Base-by-base conservation (phyloP, 2,797 vertebrate genomes). In the Phalloptychus januarius region DNA sequence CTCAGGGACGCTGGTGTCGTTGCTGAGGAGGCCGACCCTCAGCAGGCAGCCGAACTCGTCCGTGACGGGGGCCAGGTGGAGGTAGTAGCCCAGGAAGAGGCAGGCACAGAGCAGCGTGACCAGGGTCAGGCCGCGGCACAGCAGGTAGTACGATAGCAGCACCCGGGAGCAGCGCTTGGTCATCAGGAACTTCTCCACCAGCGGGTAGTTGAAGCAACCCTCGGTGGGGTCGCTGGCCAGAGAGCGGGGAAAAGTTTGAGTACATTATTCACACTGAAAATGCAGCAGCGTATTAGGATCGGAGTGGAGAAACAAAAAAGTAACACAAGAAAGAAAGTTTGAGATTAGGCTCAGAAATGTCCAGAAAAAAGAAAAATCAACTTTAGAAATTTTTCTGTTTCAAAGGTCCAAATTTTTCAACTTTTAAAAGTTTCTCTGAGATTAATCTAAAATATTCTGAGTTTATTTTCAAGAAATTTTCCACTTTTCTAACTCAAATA, bases 161-260 rank as follows among this genome's bases (percentile, higher is more conserved):
- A 63, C 84, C 25, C 74, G 92, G 0, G 96, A 96, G 74, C 78
- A 91, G 28, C 95, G 96, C 89, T 99, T 99, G 0, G 97, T 97
- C 93, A 95, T 96, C 92, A 99, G 92, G 78, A 99, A 99, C 90
- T 97, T 96, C 85, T 98, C 97, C 92, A 98, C 96, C 78, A 99
- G 94, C 0, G 98, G 98, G 84, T 98, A 99, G 46, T 96, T 96
- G 84, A 97, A 98, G 83, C 96, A 94, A 86, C 94, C 96, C 83
- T 97, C 97, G 0, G 96, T 94, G 5, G 96, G 95, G 80, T 98
- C 97, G 86, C 96, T 96, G 75, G 83, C 0, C 0, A 38, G 3
- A 40, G 69, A 31, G 2, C 18, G 13, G 31, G 50, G 42, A 44
- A 25, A 38, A 28, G 40, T 69, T 44, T 44, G n/a, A 44, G 44